phyloP scores from a whole-genome alignment of 2,797 vertebrate genomes.

The Myripristis murdjan region DNA sequence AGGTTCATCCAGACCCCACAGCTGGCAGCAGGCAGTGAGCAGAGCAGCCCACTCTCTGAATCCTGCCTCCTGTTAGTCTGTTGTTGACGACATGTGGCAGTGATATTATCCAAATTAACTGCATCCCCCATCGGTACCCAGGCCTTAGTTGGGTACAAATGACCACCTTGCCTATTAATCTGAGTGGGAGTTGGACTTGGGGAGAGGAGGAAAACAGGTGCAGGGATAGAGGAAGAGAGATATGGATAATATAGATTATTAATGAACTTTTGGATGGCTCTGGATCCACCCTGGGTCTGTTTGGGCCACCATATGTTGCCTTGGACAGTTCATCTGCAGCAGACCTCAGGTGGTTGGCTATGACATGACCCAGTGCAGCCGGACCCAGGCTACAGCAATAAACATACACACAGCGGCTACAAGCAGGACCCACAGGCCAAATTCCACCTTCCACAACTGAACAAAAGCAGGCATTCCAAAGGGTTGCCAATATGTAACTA shows the following conservation, averaged over 20 bases:
- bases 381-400: constrained; percentile 19
- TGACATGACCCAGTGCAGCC: constrained; percentile 44
- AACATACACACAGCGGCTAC: neutral
- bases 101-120: constrained; percentile 87
- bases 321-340: constrained; percentile 65
- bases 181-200: constrained; percentile 78
- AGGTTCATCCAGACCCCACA: constrained; percentile 79
- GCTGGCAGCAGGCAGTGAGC: constrained; percentile 76
- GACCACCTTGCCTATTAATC: constrained; percentile 85
- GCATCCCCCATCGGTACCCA: constrained; percentile 76
- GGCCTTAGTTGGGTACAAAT: constrained; percentile 81
- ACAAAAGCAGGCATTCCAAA: neutral
- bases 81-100: constrained; percentile 86
- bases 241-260: constrained; percentile 82
- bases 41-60: constrained; percentile 69
- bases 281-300: constrained; percentile 66
- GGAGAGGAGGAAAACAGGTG: constrained; percentile 80
- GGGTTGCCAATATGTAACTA: constrained; percentile 48
- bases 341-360: constrained; percentile 61
- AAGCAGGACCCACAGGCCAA: constrained; percentile 1
- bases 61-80: constrained; percentile 83
- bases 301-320: constrained; percentile 73
- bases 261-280: constrained; percentile 75
- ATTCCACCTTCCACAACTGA: constrained; percentile 13
- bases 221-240: constrained; percentile 67